These are phyloP conservation scores for Chaenodraco wilsoni DNA, from an alignment of 2,797 vertebrate genomes.

Conservation along the genomic window DNA sequence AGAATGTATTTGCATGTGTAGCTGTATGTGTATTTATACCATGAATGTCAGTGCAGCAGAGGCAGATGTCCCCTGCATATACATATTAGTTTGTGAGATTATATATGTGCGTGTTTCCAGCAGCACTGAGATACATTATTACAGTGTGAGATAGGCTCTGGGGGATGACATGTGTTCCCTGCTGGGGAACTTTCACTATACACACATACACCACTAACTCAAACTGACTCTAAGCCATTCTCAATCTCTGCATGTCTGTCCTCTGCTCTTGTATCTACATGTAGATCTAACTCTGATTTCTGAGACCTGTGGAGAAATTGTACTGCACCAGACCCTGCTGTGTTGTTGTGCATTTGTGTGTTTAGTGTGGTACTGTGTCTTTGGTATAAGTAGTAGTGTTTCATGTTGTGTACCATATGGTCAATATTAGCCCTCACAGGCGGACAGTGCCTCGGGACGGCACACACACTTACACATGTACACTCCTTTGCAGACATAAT, in stretches of 20 bases:
- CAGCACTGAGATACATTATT: constrained; percentile 40
- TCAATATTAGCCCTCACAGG: constrained; percentile 58
- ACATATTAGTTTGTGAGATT: constrained; percentile 15
- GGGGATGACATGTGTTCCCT: constrained; percentile 49
- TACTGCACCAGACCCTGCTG: constrained; percentile 15
- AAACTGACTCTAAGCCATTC: constrained; percentile 31
- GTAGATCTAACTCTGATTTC: constrained; percentile 51
- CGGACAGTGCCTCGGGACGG: constrained; percentile 36
- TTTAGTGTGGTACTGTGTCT: constrained; percentile 26
- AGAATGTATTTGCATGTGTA: constrained; percentile 1
- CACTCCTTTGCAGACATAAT: constrained; percentile 1
- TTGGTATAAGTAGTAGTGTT: constrained; percentile 36
- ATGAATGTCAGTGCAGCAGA: constrained; percentile 4
- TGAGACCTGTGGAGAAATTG: constrained; percentile 18
- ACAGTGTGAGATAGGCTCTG: constrained; percentile 44
- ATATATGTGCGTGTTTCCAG: constrained; percentile 30
- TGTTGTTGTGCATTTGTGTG: constrained; percentile 31
- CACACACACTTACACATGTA: background rate
- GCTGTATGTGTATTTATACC: constrained; percentile 9
- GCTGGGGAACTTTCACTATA: constrained; percentile 37
- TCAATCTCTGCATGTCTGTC: constrained; percentile 39
- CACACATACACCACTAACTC: constrained; percentile 12
- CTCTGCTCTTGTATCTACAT: constrained; percentile 46
- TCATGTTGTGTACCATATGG: constrained; percentile 60
- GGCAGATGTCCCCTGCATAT: constrained; percentile 4